Conservation (phyloP, 1,140 invertebrate genomes). For the Camponotus vicinus region DNA sequence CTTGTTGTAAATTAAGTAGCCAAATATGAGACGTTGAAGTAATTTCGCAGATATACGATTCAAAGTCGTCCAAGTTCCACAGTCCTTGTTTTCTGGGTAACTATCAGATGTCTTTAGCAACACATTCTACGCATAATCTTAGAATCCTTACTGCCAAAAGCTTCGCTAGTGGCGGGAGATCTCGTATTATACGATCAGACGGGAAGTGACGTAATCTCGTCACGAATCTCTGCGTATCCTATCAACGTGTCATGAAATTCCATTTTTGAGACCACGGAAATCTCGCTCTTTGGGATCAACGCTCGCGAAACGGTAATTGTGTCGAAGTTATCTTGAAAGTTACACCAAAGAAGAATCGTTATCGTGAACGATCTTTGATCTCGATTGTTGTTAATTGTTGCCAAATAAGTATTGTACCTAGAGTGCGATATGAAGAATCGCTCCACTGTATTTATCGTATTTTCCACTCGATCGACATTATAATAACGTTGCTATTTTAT, state of each 20-base stretch:
- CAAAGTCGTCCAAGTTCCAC: constrained; percentile 33
- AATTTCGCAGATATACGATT: constrained; percentile 44
- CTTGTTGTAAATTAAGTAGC: constrained; percentile 39
- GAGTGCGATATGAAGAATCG: constrained; percentile 46
- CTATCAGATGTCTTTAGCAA: constrained; percentile 31
- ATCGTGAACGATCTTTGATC: constrained; percentile 74
- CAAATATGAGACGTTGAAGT: constrained; percentile 46
- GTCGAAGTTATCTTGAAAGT: constrained; percentile 2
- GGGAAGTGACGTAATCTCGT: not conserved
- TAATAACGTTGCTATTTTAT: constrained; percentile 81
- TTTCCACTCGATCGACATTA: constrained; percentile 82
- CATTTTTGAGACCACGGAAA: not conserved
- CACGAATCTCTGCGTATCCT: constrained; percentile 15
- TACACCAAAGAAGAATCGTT: constrained; percentile 12
- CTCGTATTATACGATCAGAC: constrained; percentile 14
- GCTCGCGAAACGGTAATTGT: constrained; percentile 55
- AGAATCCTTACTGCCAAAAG: constrained; percentile 46
- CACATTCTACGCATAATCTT: constrained; percentile 17
- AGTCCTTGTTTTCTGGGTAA: constrained; percentile 36
- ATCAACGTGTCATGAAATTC: constrained; percentile 7
- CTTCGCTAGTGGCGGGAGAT: constrained; percentile 17
- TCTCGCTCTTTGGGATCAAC: constrained; percentile 67
- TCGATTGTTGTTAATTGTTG: constrained; percentile 86
- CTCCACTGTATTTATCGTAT: constrained; percentile 77
- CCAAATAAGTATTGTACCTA: constrained; percentile 81